Conservation (phyloP, 2,797 vertebrate genomes). For the Pampus argenteus region DNA sequence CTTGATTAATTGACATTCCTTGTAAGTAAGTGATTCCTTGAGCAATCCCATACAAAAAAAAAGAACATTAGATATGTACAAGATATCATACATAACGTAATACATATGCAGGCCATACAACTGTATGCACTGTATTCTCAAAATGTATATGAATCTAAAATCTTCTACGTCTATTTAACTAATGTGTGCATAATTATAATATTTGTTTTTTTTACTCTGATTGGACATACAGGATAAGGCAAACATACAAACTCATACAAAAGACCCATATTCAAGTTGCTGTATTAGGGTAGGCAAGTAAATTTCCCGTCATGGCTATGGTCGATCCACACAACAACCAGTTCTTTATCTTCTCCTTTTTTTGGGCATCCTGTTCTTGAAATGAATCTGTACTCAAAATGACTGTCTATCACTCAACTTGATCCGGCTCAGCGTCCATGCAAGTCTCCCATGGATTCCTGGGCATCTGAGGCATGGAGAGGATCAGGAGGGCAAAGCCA, state of each 20-base stretch:
- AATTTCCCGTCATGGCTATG: conserved; percentile 16
- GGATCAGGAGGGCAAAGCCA: conserved; percentile 89
- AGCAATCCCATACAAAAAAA: conserved; percentile 42
- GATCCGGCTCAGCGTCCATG: conserved; percentile 95
- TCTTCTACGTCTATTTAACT: not conserved
- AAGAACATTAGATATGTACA: conserved; percentile 68
- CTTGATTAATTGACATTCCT: conserved; percentile 6
- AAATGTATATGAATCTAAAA: conserved; percentile 1
- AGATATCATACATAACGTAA: conserved; percentile 63
- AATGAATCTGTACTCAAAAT: conserved; percentile 30
- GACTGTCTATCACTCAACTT: conserved; percentile 72
- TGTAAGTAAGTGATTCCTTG: conserved; percentile 13
- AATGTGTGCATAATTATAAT: not conserved
- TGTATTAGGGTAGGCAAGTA: conserved; percentile 15
- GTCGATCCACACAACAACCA: conserved; percentile 26
- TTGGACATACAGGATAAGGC: conserved; percentile 2
- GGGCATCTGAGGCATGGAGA: conserved; percentile 97
- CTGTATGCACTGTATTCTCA: conserved; percentile 22
- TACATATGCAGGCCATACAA: conserved; percentile 19
- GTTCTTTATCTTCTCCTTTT: conserved; percentile 15
- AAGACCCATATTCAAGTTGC: conserved; percentile 21
- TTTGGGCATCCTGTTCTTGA: conserved; percentile 26
- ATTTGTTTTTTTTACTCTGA: not conserved
- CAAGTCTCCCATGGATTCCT: conserved; percentile 98
- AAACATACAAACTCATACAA: conserved; percentile 24